phyloP scores from a whole-genome alignment of 2,113 vertebrate species.

The Hipposideros armiger region DNA sequence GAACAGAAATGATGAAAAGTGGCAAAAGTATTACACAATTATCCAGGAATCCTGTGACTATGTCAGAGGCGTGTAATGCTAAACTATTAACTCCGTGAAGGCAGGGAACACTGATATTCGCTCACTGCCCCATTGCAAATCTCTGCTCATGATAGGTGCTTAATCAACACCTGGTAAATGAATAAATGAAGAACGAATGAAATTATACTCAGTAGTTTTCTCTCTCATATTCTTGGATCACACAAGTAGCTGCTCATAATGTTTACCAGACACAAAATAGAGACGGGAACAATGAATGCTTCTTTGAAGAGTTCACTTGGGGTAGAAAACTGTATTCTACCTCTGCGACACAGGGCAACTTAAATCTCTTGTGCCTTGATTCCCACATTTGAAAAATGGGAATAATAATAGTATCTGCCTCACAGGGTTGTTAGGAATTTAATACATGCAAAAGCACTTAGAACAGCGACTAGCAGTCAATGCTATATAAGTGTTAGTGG shows the following conservation, averaged over 20 bases:
- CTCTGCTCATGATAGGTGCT: background rate
- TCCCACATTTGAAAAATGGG: background rate
- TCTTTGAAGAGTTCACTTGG: background rate
- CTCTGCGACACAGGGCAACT: background rate
- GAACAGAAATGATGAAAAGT: background rate
- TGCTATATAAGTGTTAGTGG: background rate
- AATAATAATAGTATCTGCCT: background rate
- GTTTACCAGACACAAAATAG: background rate
- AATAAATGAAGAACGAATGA: background rate
- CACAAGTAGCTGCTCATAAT: background rate
- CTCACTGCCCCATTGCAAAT: background rate
- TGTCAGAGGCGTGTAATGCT: background rate
- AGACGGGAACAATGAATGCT: background rate
- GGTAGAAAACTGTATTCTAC: background rate
- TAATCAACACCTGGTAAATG: background rate
- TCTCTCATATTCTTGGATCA: background rate
- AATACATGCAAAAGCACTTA: background rate
- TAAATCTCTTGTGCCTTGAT: background rate
- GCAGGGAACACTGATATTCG: background rate
- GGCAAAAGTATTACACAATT: background rate
- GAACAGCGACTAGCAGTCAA: background rate
- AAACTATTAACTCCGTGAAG: background rate
- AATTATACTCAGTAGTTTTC: conserved; percentile 18
- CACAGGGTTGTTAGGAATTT: background rate
- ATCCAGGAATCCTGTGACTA: background rate